Evolutionary conservation across 2,113 vertebrate species (phyloP).

Genomic region (Leptosomus discolor): DNA sequence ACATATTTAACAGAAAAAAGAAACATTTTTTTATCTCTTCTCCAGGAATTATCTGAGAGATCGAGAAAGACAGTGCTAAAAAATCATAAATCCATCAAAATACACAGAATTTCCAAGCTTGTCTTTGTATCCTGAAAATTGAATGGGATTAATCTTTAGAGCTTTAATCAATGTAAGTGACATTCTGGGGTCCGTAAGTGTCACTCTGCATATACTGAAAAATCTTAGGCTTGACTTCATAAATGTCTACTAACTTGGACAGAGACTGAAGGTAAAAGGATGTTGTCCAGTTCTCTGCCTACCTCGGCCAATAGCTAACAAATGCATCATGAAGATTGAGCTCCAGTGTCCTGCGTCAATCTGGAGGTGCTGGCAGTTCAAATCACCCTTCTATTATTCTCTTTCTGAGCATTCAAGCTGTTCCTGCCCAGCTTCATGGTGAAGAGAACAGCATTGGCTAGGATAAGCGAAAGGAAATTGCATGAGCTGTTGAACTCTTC

Average conservation of each 20-base stretch:
- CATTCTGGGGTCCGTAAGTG: neutral
- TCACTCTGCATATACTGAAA: neutral
- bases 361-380: neutral
- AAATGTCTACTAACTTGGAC: neutral
- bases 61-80: conserved; percentile 41
- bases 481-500: neutral
- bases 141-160: neutral
- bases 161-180: neutral
- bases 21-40: neutral
- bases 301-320: neutral
- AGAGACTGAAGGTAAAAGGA: neutral
- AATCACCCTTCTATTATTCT: neutral
- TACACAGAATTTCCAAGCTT: neutral
- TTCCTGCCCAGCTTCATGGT: neutral
- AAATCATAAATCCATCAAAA: conserved; percentile 41
- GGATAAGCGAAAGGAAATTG: neutral
- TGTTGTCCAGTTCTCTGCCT: neutral
- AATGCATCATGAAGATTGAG: rapidly evolving
- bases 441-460: neutral
- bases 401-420: neutral
- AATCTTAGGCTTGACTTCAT: neutral
- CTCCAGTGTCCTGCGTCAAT: neutral
- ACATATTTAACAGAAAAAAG: neutral
- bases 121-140: neutral
- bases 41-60: conserved; percentile 20